Conservation (phyloP, 2,888 invertebrate species). For the Ommatoiulus sabulosus region DNA sequence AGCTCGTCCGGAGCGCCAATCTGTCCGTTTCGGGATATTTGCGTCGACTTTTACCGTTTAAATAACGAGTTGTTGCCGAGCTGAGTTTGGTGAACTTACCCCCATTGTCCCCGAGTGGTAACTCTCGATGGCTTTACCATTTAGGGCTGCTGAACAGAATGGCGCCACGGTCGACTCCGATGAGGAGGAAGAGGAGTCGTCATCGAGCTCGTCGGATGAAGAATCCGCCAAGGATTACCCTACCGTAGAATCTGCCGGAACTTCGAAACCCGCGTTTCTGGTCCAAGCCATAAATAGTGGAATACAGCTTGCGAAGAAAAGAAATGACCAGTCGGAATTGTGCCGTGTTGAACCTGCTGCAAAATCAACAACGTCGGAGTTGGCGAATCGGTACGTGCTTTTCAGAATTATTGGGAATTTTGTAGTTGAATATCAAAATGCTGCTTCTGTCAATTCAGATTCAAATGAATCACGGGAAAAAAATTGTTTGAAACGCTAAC, state of each 20-base stretch:
- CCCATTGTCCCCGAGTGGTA: neutral
- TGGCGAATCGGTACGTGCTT: neutral
- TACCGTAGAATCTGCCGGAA: neutral
- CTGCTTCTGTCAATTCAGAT: neutral
- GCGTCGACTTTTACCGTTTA: neutral
- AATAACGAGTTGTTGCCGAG: neutral
- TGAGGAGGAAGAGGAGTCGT: neutral
- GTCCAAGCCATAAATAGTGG: neutral
- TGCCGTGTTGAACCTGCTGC: neutral
- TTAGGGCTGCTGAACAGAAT: neutral
- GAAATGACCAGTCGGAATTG: neutral
- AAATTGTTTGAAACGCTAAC: too few species aligned
- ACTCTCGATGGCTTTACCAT: slow-evolving; percentile 18
- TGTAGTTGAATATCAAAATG: neutral
- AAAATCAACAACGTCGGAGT: neutral
- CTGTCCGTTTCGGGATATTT: slow-evolving; percentile 18
- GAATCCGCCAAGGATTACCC: neutral
- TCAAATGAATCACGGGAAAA: too few species aligned
- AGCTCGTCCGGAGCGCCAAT: neutral
- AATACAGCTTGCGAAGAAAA: neutral
- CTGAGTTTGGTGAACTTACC: neutral
- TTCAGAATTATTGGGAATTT: neutral
- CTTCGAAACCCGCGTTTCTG: neutral
- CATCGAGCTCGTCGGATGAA: neutral
- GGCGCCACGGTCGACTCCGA: neutral